Percentiles rank a stretch among this genome's conserved stretches.
Conservation (phyloP, 1,140 invertebrate species). For the Doryteuthis pealeii region DNA sequence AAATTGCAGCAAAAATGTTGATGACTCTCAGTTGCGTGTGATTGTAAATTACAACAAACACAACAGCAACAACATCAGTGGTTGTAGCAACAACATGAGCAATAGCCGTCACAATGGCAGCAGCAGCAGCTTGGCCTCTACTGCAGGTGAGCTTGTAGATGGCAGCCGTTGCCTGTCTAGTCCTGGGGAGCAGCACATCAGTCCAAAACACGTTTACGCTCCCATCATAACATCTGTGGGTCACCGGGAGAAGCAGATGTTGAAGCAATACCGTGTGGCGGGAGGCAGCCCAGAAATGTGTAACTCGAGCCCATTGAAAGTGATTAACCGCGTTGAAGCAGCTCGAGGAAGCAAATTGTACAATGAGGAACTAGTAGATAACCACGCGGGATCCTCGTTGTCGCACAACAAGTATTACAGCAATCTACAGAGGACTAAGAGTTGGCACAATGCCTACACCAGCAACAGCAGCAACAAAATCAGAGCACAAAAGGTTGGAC, state of each 20-base stretch:
- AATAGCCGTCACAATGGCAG: neutral
- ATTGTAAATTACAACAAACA: conserved; percentile 10
- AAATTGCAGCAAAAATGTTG: neutral
- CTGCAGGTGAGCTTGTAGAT: too few relatives aligned
- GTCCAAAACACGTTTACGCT: conserved; percentile 6
- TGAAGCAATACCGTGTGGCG: neutral
- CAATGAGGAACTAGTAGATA: neutral
- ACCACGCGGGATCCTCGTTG: neutral
- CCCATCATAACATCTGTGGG: neutral
- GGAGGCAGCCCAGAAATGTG: neutral
- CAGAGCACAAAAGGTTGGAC: conserved; percentile 3
- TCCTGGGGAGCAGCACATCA: neutral
- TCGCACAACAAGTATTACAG: neutral
- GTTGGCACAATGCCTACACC: neutral
- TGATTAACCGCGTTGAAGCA: neutral
- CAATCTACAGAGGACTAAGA: conserved; percentile 5
- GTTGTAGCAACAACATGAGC: too few relatives aligned
- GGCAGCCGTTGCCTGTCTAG: neutral
- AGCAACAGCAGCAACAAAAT: neutral
- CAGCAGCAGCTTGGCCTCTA: neutral
- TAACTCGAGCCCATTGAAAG: neutral
- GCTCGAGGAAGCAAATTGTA: neutral
- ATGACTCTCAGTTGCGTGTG: neutral
- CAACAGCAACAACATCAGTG: neutral
- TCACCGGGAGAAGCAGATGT: neutral